Conservation (phyloP, 2,888 invertebrate species). For the Epinotia nisella region DNA sequence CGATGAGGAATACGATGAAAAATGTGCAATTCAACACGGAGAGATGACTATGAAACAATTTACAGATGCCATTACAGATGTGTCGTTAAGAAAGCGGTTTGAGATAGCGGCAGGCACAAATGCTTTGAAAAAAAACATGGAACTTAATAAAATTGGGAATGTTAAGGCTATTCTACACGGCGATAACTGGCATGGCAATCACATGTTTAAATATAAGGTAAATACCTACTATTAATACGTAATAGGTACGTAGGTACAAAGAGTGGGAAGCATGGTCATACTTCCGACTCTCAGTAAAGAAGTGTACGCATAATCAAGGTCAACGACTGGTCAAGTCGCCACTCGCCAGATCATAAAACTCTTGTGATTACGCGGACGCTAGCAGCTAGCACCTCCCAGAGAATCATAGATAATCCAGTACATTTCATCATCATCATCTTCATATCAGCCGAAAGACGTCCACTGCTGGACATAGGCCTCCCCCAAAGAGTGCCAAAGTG, state of each 20-base stretch:
- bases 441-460: too few species aligned
- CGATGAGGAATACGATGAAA: conserved; percentile 7
- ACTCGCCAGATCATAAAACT: too few species aligned
- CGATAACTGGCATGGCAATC: conserved; percentile 37
- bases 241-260: neutral
- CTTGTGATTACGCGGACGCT: too few species aligned
- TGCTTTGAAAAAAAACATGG: conserved; percentile 14
- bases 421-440: too few species aligned
- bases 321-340: too few species aligned
- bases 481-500: too few species aligned
- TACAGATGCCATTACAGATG: conserved; percentile 22
- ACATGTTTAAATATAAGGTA: conserved; percentile 42
- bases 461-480: too few species aligned
- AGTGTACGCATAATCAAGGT: too few species aligned
- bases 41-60: conserved; percentile 27
- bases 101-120: conserved; percentile 28
- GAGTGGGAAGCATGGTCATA: too few species aligned
- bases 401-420: too few species aligned
- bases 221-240: neutral
- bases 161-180: conserved; percentile 33
- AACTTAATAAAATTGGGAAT: conserved; percentile 25
- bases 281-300: too few species aligned
- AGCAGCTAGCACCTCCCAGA: too few species aligned
- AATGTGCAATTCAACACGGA: conserved; percentile 8
- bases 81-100: conserved; percentile 20